Percentiles rank a stretch among this genome's conserved stretches.
These are phyloP conservation scores for Oxyruncus cristatus DNA, from an alignment of 2,113 vertebrate genomes.

Conservation along the genomic window DNA sequence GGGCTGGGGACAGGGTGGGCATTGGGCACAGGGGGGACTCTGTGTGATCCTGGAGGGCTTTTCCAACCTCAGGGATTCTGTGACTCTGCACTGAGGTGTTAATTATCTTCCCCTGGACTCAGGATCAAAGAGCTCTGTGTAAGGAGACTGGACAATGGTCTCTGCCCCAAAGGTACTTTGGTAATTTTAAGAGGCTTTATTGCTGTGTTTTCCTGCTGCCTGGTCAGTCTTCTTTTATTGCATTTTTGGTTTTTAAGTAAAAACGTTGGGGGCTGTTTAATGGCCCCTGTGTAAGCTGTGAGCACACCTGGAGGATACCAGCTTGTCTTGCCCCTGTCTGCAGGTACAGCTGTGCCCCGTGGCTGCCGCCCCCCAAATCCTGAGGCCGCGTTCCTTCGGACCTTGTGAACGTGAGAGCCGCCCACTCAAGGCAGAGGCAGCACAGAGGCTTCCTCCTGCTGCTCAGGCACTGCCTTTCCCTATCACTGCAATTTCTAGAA, in stretches of 20 bases:
- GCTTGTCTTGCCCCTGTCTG: not conserved
- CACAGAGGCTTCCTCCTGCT: not conserved
- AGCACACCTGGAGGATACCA: not conserved
- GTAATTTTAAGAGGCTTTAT: not conserved
- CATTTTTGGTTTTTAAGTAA: not conserved
- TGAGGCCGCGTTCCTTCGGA: rapidly evolving
- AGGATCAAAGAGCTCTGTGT: too few species aligned
- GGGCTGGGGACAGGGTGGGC: not conserved
- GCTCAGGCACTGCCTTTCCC: not conserved
- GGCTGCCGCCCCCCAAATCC: rapidly evolving
- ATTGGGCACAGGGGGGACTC: rapidly evolving
- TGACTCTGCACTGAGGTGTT: not conserved
- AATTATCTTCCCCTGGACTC: rapidly evolving
- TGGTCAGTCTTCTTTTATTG: not conserved
- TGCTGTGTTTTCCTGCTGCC: not conserved
- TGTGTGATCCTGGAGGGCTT: rapidly evolving
- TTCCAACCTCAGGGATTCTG: not conserved
- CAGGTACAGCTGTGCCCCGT: too few species aligned
- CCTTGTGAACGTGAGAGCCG: rapidly evolving
- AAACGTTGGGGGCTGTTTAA: not conserved
- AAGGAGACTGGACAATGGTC: not conserved
- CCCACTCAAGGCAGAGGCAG: not conserved
- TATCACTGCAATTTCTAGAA: rapidly evolving
- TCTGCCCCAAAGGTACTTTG: not conserved
- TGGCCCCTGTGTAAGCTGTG: not conserved